Base-by-base conservation (phyloP, 2,888 invertebrate genomes). In the Pemphredon lugubris region DNA sequence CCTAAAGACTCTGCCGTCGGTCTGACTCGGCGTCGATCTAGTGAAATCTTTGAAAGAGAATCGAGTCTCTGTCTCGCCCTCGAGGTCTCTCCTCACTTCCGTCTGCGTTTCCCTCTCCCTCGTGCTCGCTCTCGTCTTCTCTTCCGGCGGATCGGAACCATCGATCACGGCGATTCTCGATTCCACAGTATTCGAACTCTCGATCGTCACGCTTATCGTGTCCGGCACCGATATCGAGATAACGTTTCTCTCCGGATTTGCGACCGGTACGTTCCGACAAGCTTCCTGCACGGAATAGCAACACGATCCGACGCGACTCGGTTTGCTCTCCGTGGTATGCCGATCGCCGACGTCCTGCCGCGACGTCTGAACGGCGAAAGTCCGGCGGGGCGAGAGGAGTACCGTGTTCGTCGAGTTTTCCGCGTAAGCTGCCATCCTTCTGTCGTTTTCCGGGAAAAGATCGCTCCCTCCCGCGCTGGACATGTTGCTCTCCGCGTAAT, bases 151-250 rank as follows among this genome's bases (percentile, higher is more conserved):
- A 20, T 73, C 75, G 7, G 30, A 14, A 5, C 58, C 54, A 14
- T 63, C 71, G 50, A 23, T 73, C 0, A 87, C 68, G 0, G 82
- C 79, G 37, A 88, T 84, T 42, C 76, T 86, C 0, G 88, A 86
- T 26, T 87, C 88, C 20, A 86, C 23, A 5, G 65, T 50, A 21
- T 75, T 84, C 1, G 83, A 53, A 2, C 86, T 85, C 30, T 88
- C 87, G 21, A 88, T 85, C 1, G 86, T 87, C 55, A 88, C 87
- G 26, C 72, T 84, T 6, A 88, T 70, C 71, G 82, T 80, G 13
- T 88, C 87, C 3, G 88, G 86, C n/a, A 88, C 21, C 0, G 83
- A 84, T 60, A 88, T 88, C 0, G 86, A 87, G 32, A 88, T 86
- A 1, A 86, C 72, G 51, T 83, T 87, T 30, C 77, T 84, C n/a